Base-by-base conservation (phyloP, 2,797 vertebrate genomes). In the Enteromius argenteus region DNA sequence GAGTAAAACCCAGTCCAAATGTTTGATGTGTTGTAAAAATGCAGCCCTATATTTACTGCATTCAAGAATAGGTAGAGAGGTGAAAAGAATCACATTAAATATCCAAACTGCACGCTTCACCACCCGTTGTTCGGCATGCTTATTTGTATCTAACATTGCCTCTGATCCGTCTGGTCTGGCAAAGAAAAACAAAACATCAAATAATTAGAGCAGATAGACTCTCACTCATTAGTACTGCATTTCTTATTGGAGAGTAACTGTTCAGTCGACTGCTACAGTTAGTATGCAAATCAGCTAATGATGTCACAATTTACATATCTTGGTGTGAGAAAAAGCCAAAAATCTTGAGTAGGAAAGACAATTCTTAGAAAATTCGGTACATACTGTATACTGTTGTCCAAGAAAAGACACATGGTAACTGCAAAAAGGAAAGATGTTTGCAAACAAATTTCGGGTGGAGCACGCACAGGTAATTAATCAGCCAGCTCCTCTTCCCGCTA, bases 11-110 rank as follows among this genome's bases (percentile, higher is more conserved):
- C 35, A 5, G 44, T 32, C 23, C 35, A 30, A 62, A 81, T 1
- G 19, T 81, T 73, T 60, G 39, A 73, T 58, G 17, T 80, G n/a
- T 19, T 30, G 23, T 53, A 53, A 39, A 67, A 67, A 67, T 46
- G 21, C 58, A 64, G 14, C 13, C 23, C 23, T 64, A 62, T 60
- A 78, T 62, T 76, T 76, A 9, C 73, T 58, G 51, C 8, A 0
- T 15, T 77, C 37, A 77, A 62, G 35, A 44, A 37, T 13, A 44
- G 75, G 35, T 17, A 62, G 37, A 17, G 17, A 78, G 23, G 37
- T 19, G 37, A 64, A 64, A 78, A 21, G 17, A 78, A 46, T 76
- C 23, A 39, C 39, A 78, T 44, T 13, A 42, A 78, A 62, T 44
- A 78, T 42, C 56, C n/a, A 62, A 78, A 42, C 56, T 1, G n/a